phyloP scores from a whole-genome alignment of 1,140 invertebrate species.

The Macrosteles quadrilineatus region DNA sequence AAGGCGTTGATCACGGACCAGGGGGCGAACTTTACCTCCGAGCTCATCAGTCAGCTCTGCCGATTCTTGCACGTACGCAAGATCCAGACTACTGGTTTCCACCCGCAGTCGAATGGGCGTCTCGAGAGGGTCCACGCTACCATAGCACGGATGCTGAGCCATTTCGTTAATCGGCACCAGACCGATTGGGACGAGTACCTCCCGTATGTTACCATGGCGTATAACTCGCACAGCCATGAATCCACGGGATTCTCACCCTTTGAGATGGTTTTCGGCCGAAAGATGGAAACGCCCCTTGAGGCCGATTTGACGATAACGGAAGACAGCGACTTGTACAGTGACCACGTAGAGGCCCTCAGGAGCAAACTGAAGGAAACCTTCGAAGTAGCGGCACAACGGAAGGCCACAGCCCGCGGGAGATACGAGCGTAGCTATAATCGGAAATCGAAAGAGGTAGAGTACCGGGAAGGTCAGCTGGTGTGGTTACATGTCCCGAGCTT shows the following conservation, averaged over 20 bases:
- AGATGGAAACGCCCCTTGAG: not conserved
- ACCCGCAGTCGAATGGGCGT: constrained; percentile 25
- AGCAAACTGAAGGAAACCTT: not conserved
- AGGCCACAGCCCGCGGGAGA: not conserved
- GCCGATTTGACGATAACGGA: not conserved
- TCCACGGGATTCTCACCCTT: not conserved
- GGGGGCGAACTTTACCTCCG: constrained; percentile 39
- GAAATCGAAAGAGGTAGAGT: not conserved
- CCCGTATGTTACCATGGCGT: not conserved
- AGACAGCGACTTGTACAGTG: not conserved
- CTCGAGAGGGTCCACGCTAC: constrained; percentile 28
- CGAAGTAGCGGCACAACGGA: not conserved
- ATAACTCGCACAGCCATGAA: not conserved
- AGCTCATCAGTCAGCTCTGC: constrained; percentile 23
- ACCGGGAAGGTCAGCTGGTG: not conserved
- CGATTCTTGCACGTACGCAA: no score
- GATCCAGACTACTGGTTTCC: constrained; percentile 28
- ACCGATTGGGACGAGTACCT: constrained; percentile 5
- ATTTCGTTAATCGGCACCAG: not conserved
- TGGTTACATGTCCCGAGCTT: not conserved
- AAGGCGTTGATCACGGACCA: constrained; percentile 38
- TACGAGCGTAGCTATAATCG: not conserved
- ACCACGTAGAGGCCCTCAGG: not conserved
- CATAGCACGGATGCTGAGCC: not conserved
- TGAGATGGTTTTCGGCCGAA: not conserved